Conservation (phyloP, 2,888 invertebrate genomes). For the Athalia cordata region DNA sequence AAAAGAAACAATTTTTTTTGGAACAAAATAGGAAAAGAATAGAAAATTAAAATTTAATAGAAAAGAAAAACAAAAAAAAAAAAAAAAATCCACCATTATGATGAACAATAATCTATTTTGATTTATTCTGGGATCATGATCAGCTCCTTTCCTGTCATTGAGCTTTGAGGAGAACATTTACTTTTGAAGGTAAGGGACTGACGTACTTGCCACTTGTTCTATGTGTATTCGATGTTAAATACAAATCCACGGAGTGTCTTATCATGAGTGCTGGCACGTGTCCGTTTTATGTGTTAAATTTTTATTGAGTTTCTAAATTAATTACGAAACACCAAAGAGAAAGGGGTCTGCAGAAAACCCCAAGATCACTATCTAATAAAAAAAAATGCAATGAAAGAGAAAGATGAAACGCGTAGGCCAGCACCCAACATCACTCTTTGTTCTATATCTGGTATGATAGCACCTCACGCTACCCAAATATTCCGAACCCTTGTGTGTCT, state of each 20-base stretch:
- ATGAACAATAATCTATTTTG: conserved; percentile 74
- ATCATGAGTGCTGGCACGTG: conserved; percentile 66
- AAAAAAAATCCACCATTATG: conserved; percentile 62
- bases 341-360: no score
- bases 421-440: conserved; percentile 70
- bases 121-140: conserved; percentile 74
- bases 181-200: conserved; percentile 75
- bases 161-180: conserved; percentile 75
- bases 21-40: background rate
- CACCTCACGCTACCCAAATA: conserved; percentile 71
- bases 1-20: conserved; percentile 35
- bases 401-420: conserved; percentile 56
- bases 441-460: conserved; percentile 73
- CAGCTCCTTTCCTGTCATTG: conserved; percentile 75
- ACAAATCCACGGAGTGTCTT: conserved; percentile 69
- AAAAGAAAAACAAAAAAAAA: conserved; percentile 53
- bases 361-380: background rate
- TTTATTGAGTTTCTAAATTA: no score
- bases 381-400: conserved; percentile 25
- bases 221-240: conserved; percentile 73
- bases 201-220: conserved; percentile 73
- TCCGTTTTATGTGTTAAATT: background rate
- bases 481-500: conserved; percentile 53
- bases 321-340: no score
- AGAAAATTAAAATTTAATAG: conserved; percentile 48